These are phyloP conservation scores for Sesia apiformis DNA, from an alignment of 2,888 invertebrate species.

Conservation along the genomic window DNA sequence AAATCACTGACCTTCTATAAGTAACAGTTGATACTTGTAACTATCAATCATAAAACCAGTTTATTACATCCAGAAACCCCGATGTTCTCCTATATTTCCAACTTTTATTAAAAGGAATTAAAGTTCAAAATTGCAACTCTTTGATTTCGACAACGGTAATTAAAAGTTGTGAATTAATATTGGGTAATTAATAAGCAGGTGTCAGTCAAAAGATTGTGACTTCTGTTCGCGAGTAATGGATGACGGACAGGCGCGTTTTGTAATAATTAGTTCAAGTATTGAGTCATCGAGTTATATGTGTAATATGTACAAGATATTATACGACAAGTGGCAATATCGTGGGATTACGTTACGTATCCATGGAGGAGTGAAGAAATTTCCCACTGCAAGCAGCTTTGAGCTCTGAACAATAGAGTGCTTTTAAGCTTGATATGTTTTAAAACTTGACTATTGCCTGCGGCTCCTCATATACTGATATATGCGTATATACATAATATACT, in stretches of 20 bases:
- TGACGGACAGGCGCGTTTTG: not conserved
- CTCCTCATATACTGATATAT: no score
- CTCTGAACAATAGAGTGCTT: no score
- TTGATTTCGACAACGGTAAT: not conserved
- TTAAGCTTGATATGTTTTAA: no score
- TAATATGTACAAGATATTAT: no score
- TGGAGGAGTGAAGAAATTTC: no score
- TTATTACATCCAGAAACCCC: not conserved
- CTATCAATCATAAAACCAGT: constrained; percentile 14
- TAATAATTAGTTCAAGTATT: constrained; percentile 3
- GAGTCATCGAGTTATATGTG: not conserved
- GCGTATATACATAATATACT: no score
- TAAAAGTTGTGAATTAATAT: constrained; percentile 3
- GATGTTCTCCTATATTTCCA: not conserved
- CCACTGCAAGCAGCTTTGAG: no score
- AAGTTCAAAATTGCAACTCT: not conserved
- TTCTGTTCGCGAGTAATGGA: constrained; percentile 12
- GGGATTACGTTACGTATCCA: no score
- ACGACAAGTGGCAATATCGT: no score
- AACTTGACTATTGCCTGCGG: no score
- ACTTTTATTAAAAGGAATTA: not conserved
- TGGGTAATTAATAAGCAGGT: constrained; percentile 5
- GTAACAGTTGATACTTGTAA: not conserved
- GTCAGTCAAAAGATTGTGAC: constrained; percentile 5
- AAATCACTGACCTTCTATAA: not conserved